Evolutionary conservation across 2,113 vertebrate genomes (phyloP), one percentile per base, ranked within the genome.

Genomic region (Aldabrachelys gigantea): DNA sequence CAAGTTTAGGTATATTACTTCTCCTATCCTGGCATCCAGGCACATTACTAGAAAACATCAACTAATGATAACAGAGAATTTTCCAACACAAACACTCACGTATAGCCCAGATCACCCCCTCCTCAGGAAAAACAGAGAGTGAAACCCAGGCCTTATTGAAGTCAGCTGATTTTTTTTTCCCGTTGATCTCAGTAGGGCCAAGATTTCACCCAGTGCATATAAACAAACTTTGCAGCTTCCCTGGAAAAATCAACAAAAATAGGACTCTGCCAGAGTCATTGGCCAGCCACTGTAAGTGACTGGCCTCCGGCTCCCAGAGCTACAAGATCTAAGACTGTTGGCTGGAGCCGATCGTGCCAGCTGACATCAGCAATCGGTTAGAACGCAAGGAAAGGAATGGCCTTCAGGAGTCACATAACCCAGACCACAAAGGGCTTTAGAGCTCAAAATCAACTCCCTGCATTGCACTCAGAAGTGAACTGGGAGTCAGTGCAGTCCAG

Each of bases 71-170:
- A 91, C 0, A 0, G 79, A 89, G 87, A 91, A 95, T 95, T 96
- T 97, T 97, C 96, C 97, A 97, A 96, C 93, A 97, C 96, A 97
- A 92, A 57, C 96, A 3, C 62, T 56, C 38, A 72, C 62, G 53
- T 25, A 62, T 69, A 78, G 35, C 49, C 50, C 81, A 92, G 35
- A 7, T 90, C 78, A 87, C 56, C 7, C 79, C 29, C 79, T 35
- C 59, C 90, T 59, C 17, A 47, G 80, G 2, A 31, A 83, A 69
- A 53, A 50, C 72, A 38, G 78, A 11, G 0, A 41, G 14, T 35
- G 3, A 89, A 88, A 80, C 22, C 3, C n/a, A 41, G 10, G 38
- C 17, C 4, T 17, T 54, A 88, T 29, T 27, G 8, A 4, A 2
- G 56, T 62, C 5, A 38, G 24, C 4, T 4, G 10, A 1, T 57